phyloP scores from a whole-genome alignment of 1,140 invertebrate species.

The Drosophila jambulina region DNA sequence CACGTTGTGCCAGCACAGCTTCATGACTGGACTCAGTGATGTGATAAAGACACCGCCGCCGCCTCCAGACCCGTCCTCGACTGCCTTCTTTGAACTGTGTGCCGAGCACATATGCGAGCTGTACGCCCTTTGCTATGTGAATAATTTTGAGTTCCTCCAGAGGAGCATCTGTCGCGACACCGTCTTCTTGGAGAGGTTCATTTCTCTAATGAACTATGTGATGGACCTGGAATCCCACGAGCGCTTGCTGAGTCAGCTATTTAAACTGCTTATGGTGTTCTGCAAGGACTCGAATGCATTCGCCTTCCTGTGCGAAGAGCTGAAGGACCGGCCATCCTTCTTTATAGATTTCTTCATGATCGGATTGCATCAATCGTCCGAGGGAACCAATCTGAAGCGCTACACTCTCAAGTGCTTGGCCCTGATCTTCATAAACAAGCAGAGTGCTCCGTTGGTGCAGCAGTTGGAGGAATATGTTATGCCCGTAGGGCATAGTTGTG shows the following conservation, averaged over 20 bases:
- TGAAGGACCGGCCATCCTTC: slow-evolving; percentile 22
- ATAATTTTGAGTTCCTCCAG: slow-evolving; percentile 63
- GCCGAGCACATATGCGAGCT: slow-evolving; percentile 56
- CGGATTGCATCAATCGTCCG: slow-evolving; percentile 21
- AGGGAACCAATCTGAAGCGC: slow-evolving; percentile 33
- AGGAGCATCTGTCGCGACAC: slow-evolving; percentile 70
- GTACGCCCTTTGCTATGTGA: slow-evolving; percentile 52
- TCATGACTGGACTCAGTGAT: slow-evolving; percentile 60
- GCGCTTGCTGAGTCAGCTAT: slow-evolving; percentile 27
- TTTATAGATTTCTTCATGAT: slow-evolving; percentile 42
- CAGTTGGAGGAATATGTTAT: slow-evolving; percentile 32
- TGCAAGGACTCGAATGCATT: slow-evolving; percentile 59
- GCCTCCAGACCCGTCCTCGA: background rate
- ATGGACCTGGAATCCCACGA: slow-evolving; percentile 10
- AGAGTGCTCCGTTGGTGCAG: slow-evolving; percentile 20
- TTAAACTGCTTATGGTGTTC: slow-evolving; percentile 68
- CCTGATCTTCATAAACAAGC: slow-evolving; percentile 52
- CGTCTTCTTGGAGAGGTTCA: slow-evolving; percentile 38
- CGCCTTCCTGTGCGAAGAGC: slow-evolving; percentile 39
- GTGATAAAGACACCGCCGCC: slow-evolving; percentile 47
- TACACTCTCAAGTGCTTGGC: slow-evolving; percentile 41
- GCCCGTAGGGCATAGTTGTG: background rate
- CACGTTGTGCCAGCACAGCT: slow-evolving; percentile 44
- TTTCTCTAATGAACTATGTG: slow-evolving; percentile 29
- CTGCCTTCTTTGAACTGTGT: slow-evolving; percentile 44